These are phyloP conservation scores for Abrostola triplasia DNA, from an alignment of 2,888 invertebrate species.

Conservation along the genomic window DNA sequence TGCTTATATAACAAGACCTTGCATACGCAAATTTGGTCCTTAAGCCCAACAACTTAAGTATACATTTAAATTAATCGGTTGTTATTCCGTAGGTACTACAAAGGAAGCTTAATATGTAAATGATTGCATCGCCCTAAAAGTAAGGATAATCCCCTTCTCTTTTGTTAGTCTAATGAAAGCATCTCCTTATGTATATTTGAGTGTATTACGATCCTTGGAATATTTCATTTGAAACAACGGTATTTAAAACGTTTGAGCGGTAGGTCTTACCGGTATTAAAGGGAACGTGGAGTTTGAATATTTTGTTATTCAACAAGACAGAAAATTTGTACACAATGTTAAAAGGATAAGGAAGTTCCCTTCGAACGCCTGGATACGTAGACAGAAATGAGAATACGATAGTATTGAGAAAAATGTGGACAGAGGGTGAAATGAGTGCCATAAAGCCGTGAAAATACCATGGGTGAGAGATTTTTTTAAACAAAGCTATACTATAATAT, in stretches of 20 bases:
- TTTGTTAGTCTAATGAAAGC: slow-evolving; percentile 5
- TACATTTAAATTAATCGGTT: background rate
- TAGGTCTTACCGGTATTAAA: background rate
- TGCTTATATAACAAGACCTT: background rate
- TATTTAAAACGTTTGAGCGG: background rate
- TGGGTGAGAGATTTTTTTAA: too few species aligned
- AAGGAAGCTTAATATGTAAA: slow-evolving; percentile 2
- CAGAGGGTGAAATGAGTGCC: too few species aligned
- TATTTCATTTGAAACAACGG: slow-evolving; percentile 3
- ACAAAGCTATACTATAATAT: too few species aligned
- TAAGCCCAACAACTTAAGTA: background rate
- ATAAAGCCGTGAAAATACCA: too few species aligned
- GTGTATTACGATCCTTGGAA: slow-evolving; percentile 4
- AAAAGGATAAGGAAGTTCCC: background rate
- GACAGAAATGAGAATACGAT: too few species aligned
- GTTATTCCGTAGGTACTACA: background rate
- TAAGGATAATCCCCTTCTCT: slow-evolving; percentile 4
- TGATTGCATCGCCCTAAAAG: slow-evolving; percentile 3
- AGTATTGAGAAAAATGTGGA: too few species aligned
- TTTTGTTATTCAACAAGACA: background rate
- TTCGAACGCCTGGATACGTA: too few species aligned
- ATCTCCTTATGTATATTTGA: slow-evolving; percentile 1
- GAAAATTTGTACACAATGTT: background rate
- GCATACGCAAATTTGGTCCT: background rate
- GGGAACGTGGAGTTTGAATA: background rate